Evolutionary conservation across 2,113 vertebrate genomes (phyloP).

Genomic region (Cyanoderma ruficeps): DNA sequence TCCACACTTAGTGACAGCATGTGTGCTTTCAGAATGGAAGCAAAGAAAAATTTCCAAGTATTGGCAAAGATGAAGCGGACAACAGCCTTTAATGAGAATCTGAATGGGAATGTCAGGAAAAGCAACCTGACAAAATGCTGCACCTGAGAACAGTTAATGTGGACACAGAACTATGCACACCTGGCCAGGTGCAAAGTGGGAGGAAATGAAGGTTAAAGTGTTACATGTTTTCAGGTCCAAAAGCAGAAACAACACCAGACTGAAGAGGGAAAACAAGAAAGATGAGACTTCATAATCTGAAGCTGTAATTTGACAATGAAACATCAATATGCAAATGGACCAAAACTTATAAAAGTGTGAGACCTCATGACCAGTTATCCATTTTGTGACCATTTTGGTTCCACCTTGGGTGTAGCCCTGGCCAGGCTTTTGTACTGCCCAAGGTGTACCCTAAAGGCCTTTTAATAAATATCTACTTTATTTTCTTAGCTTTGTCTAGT

Average conservation of each 20-base stretch:
- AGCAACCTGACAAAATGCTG: fast-evolving
- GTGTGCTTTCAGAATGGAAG: not conserved
- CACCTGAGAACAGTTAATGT: not conserved
- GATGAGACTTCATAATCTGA: not conserved
- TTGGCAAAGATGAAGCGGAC: not conserved
- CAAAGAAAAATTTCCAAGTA: not conserved
- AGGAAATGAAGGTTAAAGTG: not conserved
- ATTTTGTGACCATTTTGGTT: not conserved
- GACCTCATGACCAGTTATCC: not conserved
- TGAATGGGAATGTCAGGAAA: not conserved
- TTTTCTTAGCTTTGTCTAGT: not conserved
- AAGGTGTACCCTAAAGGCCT: not conserved
- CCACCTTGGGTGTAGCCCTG: not conserved
- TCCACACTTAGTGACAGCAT: fast-evolving
- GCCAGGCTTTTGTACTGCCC: not conserved
- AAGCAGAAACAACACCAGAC: not conserved
- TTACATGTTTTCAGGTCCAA: not conserved
- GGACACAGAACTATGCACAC: not conserved
- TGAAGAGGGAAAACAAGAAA: not conserved
- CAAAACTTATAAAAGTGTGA: not conserved
- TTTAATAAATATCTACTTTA: not conserved
- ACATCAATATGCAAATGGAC: not conserved
- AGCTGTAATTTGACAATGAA: not conserved
- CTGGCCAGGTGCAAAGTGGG: not conserved
- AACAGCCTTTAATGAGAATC: not conserved